These are phyloP conservation scores for Heliconius sara DNA, from an alignment of 2,888 invertebrate species.

Conservation along the genomic window DNA sequence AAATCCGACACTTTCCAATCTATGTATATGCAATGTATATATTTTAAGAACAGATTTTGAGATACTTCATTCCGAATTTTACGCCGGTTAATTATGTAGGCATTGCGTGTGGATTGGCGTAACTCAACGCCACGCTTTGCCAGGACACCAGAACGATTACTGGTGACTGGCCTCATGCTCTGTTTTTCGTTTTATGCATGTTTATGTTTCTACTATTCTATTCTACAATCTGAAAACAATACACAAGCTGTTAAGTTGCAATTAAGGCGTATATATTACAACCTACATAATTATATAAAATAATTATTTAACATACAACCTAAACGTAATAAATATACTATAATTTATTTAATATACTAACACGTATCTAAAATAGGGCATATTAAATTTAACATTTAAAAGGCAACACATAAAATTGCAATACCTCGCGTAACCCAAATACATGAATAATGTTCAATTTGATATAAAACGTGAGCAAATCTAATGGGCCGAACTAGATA, in stretches of 20 bases:
- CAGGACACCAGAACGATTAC: too few relatives aligned
- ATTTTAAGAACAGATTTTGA: neutral
- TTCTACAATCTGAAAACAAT: too few relatives aligned
- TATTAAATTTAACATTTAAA: neutral
- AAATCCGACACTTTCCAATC: constrained; percentile 2
- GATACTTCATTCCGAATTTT: too few relatives aligned
- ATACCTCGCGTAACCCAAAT: constrained; percentile 11
- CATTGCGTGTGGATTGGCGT: too few relatives aligned
- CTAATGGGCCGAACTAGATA: constrained; percentile 35
- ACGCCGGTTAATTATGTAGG: too few relatives aligned
- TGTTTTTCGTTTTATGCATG: too few relatives aligned
- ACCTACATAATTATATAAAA: neutral
- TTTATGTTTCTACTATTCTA: too few relatives aligned
- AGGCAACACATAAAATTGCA: constrained; percentile 19
- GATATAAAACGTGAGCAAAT: constrained; percentile 19
- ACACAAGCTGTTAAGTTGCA: too few relatives aligned
- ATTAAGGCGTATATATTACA: neutral
- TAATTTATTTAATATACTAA: neutral
- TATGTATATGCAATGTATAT: neutral
- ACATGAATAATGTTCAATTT: constrained; percentile 33
- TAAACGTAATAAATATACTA: neutral
- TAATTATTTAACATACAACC: neutral
- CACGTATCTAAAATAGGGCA: neutral
- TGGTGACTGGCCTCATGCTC: too few relatives aligned
- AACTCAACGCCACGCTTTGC: too few relatives aligned